Base-by-base conservation (phyloP, 92 coral and sea anemone genomes). In the Montipora capitata region DNA sequence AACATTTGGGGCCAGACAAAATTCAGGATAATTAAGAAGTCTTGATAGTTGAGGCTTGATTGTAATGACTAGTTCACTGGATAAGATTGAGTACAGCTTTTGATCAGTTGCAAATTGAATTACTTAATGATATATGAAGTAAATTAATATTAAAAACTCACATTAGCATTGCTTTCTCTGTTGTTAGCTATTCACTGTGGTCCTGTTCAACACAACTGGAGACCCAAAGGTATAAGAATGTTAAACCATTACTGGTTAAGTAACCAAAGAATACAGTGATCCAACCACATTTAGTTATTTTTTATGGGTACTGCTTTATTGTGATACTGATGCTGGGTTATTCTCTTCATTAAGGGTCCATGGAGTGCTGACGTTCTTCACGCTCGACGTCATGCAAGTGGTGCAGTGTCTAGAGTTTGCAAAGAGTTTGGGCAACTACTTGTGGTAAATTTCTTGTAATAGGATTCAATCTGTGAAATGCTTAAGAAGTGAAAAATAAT, bases 301-400 rank as follows among this genome's bases (percentile, higher is more conserved):
- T 27, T 27, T 27, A 27, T 1, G 35, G 35, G 10, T 10, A 9
- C 11, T 3, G n/a, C 8, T 13, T 3, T 13, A 4, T 61, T 61
- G 64, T 15, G 68, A 7, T 59, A 42, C 18, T 6, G 43, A 58
- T 43, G 3, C n/a, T 75, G 56, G 58, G 15, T n/a, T 57, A 48
- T 48, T 48, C 10, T 10, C 10, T 48, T 35, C 18, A 7, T 63
- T 18, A 40, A 94, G 98, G 94, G 91, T 54, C 98, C 96, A 4
- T 95, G 96, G 98, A 85, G 93, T 72, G 48, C 74, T 42, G 96
- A 93, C 57, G 96, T 93, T 41, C 92, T 94, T 56, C 98, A 98
- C 74, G 93, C 94, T 61, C 94, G 99, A 39, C 97, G 99, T 12
- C 89, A 85, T 62, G 98, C 96, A 17, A 90, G 96, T 70, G 79